Evolutionary conservation across 2,888 invertebrate species (phyloP), one percentile per base, ranked within the genome.

Genomic region (Apoda limacodes): DNA sequence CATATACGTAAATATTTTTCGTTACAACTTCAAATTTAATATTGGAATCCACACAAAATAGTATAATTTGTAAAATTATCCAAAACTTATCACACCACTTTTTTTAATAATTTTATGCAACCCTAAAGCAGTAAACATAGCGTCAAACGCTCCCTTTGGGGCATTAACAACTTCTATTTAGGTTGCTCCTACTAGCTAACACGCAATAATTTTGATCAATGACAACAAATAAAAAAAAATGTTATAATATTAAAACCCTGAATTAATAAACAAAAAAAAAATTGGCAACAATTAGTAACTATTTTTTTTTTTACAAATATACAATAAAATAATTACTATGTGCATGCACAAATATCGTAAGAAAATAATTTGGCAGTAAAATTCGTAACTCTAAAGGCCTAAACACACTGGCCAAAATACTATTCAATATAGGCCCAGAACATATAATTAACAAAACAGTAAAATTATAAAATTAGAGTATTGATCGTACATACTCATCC

Each of bases 341-440:
- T 76, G 75, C 74, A 78, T 72, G 74, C 78, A 75, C 78, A 76
- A 76, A 75, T 74, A 75, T 71, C 60, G 74, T 78, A 78, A 70
- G 75, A 78, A 80, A 78, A 78, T 75, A 80, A 80, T 76, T 80
- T 80, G 80, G 80, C 80, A 80, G 80, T 80, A 80, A 80, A 78
- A 65, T 78, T 78, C 78, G 74, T 80, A 78, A 70, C 54, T 67
- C 72, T 78, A 78, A 72, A 75, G 76, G 76, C 78, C 76, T 65
- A 68, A 67, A 70, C 70, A 70, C 63, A 70, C 66, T 67, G 76
- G 75, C 78, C 78, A 70, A 75, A 76, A 76, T 72, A 76, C 72
- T 80, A 76, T 64, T 72, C 60, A 66, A 72, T 69, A 72, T 78
- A 78, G 78, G 78, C 78, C 76, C 60, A 45, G 66, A 70, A 74